Base-by-base conservation (phyloP, 2,797 vertebrate species). In the Sciurus vulgaris region DNA sequence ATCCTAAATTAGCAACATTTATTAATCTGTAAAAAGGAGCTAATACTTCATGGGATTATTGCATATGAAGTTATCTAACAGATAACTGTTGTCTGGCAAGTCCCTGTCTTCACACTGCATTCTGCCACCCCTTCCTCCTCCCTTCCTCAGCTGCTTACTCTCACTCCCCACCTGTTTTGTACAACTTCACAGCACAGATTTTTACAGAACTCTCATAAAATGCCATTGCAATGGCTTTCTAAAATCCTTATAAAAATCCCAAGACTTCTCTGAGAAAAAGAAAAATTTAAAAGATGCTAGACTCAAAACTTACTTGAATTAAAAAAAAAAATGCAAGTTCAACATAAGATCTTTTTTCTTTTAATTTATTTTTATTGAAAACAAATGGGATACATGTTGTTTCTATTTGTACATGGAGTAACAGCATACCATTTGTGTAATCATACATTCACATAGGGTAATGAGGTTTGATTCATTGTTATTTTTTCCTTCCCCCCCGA, bases 271-370 rank as follows among this genome's bases (percentile, higher is more conserved):
- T 56, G 38, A 84, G 67, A 77, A n/a, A 26, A 65, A 87, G 44
- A 65, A 65, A 12, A 89, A 65, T 56, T 86, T 91, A 51, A 49
- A 63, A 89, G 15, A 77, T 63, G 12, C 28, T 77, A 86, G 5
- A 22, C 35, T 91, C 59, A 94, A 78, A 91, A 73, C 22, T 56
- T 65, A 67, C 7, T 69, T 93, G 84, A 86, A 78, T 95, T 70
- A 91, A 77, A 93, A 38, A 38, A 38, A 38, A 56, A 94, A 92
- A 91, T 89, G 49, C 0, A 79, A 28, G 17, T 89, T 81, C 2
- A 33, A 5, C 41, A 70, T 59, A 7, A 76, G 82, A 95, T 35
- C 33, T 38, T 38, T 38, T 38, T 38, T 38, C n/a, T 38, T 38
- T 38, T 38, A 38, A 38, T 38, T 38, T 38, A 38, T 38, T 38